Conservation (phyloP, 2,113 vertebrate species). For the Cyprinodon variegatus region DNA sequence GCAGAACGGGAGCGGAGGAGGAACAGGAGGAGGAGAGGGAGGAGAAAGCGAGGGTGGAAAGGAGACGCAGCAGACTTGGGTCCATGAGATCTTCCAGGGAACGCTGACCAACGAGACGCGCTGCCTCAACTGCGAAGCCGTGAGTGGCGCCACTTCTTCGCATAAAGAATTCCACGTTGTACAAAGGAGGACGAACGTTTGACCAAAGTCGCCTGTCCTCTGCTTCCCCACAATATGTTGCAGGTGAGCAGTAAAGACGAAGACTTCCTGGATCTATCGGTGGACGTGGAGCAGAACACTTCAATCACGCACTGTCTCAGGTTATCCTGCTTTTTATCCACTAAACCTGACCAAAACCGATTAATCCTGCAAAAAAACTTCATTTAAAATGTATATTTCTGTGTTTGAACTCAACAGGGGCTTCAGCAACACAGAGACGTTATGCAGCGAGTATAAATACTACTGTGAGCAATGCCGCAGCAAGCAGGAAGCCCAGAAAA, state of each 20-base stretch:
- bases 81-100: conserved; percentile 95
- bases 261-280: conserved; percentile 92
- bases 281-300: conserved; percentile 95
- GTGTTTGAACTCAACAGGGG: conserved; percentile 77
- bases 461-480: conserved; percentile 95
- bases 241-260: conserved; percentile 96
- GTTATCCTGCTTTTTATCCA: conserved; percentile 41
- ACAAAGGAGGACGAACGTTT: too few relatives aligned
- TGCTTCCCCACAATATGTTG: background rate
- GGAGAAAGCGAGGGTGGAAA: conserved; percentile 80
- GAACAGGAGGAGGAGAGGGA: conserved; percentile 60
- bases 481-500: conserved; percentile 95
- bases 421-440: conserved; percentile 93
- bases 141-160: conserved; percentile 64
- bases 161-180: background rate
- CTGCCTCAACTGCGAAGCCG: conserved; percentile 95
- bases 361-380: too few relatives aligned
- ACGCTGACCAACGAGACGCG: conserved; percentile 94
- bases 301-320: conserved; percentile 94
- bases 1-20: conserved; percentile 83
- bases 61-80: conserved; percentile 89
- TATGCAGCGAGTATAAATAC: conserved; percentile 94
- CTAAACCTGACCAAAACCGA: too few relatives aligned
- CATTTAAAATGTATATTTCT: too few relatives aligned
- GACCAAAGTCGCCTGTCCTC: background rate